Percentiles rank a stretch among this genome's conserved stretches.
These are phyloP conservation scores for Antechinus stuartii DNA, from an alignment of 2,113 vertebrate genomes.

Conservation along the genomic window DNA sequence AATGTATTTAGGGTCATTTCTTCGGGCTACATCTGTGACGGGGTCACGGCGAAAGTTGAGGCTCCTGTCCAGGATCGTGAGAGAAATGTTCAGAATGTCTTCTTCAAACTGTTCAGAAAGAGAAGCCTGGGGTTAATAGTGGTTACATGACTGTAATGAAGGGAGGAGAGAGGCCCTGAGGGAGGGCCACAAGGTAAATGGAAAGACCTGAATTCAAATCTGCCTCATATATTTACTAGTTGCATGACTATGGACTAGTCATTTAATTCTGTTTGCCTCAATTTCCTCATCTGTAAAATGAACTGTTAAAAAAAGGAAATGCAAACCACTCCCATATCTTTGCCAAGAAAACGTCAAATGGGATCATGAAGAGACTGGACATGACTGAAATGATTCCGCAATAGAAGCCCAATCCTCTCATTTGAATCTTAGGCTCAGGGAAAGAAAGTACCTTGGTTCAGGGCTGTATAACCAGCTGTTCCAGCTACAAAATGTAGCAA, in stretches of 20 bases:
- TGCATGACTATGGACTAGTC: not conserved
- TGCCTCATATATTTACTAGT: not conserved
- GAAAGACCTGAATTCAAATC: not conserved
- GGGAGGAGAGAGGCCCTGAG: accelerated
- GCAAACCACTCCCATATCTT: not conserved
- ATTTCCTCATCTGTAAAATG: not conserved
- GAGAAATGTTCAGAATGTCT: slow-evolving; percentile 82
- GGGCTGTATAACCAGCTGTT: not conserved
- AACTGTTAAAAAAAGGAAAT: not conserved
- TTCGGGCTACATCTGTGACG: slow-evolving; percentile 78
- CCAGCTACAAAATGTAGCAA: not conserved
- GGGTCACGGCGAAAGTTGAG: slow-evolving; percentile 83
- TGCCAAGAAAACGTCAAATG: not conserved
- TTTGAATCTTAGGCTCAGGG: not conserved
- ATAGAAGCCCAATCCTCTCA: not conserved
- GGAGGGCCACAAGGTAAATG: not conserved
- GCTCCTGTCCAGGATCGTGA: slow-evolving; percentile 84
- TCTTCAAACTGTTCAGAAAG: slow-evolving; percentile 83
- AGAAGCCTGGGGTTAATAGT: not conserved
- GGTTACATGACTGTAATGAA: slow-evolving; percentile 12
- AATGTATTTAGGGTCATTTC: slow-evolving; percentile 84
- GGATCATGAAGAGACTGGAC: not conserved
- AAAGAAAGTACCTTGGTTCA: not conserved
- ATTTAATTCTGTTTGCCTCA: not conserved
- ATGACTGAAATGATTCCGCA: not conserved